phyloP scores from a whole-genome alignment of 1,140 invertebrate genomes.

The Macrotrachela quadricornifera region DNA sequence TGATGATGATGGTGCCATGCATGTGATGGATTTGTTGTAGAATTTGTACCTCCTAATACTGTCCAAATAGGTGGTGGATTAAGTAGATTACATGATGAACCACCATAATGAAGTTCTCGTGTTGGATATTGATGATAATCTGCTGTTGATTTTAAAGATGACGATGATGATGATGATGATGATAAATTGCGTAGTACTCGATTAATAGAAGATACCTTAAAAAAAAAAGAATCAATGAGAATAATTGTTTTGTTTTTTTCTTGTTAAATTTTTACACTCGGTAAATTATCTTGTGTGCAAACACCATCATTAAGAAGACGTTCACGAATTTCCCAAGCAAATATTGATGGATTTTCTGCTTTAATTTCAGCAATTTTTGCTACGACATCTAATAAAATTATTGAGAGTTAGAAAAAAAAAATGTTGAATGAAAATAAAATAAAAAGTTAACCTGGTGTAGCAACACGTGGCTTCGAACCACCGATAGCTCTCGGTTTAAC shows the following conservation, averaged over 20 bases:
- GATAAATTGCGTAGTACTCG: constrained; percentile 86
- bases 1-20: too few relatives aligned
- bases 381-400: constrained; percentile 55
- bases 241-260: constrained; percentile 20
- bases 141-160: background rate
- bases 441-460: constrained; percentile 41
- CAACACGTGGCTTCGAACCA: constrained; percentile 38
- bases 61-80: too few relatives aligned
- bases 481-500: constrained; percentile 8
- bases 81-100: too few relatives aligned
- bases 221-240: constrained; percentile 10
- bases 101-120: too few relatives aligned
- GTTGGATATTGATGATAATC: too few relatives aligned
- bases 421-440: too few relatives aligned
- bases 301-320: constrained; percentile 73
- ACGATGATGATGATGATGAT: constrained; percentile 38
- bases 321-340: constrained; percentile 83
- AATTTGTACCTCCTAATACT: too few relatives aligned
- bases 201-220: constrained; percentile 96
- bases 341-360: constrained; percentile 74
- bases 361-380: constrained; percentile 77
- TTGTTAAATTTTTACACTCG: constrained; percentile 90
- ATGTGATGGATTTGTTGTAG: too few relatives aligned
- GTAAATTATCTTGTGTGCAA: constrained; percentile 90
- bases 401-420: too few relatives aligned